Evolutionary conservation across 2,888 invertebrate species (phyloP).

Genomic region (Sarcophaga caerulescens): DNA sequence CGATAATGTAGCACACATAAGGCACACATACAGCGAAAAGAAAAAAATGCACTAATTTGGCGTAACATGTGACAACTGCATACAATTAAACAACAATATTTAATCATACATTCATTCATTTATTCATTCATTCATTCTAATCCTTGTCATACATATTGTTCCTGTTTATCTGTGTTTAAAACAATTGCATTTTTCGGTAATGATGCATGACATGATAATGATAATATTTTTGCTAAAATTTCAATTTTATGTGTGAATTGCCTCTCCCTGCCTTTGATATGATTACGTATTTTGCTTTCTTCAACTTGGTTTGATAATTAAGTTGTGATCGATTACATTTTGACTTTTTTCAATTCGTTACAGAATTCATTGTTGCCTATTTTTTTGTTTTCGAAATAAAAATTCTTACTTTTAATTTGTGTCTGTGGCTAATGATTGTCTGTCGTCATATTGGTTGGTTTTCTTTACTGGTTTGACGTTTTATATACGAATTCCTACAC

Average conservation of each 20-base stretch:
- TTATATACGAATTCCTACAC: too few relatives aligned
- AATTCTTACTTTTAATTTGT: not conserved
- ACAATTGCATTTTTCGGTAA: not conserved
- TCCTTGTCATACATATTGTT: not conserved
- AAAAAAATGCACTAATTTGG: conserved; percentile 77
- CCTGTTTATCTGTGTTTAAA: conserved; percentile 32
- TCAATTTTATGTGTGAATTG: conserved; percentile 25
- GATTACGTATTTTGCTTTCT: not conserved
- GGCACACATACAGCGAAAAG: conserved; percentile 25
- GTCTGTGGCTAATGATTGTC: conserved; percentile 23
- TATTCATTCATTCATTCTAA: not conserved
- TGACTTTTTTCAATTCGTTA: conserved; percentile 71
- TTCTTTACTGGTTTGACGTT: not conserved
- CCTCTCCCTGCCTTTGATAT: not conserved
- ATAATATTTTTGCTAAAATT: conserved; percentile 40
- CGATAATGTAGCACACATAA: not conserved
- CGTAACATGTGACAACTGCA: conserved; percentile 72
- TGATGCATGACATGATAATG: conserved; percentile 49
- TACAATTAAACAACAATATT: conserved; percentile 55
- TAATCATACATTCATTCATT: conserved; percentile 40
- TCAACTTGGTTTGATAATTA: conserved; percentile 70
- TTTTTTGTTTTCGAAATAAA: not conserved
- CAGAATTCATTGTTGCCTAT: conserved; percentile 33
- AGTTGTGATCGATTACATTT: conserved; percentile 80
- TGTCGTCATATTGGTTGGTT: not conserved